A percentile compares a stretch with the other conserved stretches of the same genome.
These are phyloP conservation scores for Diorhabda sublineata DNA, from an alignment of 1,140 invertebrate species.

Conservation along the genomic window DNA sequence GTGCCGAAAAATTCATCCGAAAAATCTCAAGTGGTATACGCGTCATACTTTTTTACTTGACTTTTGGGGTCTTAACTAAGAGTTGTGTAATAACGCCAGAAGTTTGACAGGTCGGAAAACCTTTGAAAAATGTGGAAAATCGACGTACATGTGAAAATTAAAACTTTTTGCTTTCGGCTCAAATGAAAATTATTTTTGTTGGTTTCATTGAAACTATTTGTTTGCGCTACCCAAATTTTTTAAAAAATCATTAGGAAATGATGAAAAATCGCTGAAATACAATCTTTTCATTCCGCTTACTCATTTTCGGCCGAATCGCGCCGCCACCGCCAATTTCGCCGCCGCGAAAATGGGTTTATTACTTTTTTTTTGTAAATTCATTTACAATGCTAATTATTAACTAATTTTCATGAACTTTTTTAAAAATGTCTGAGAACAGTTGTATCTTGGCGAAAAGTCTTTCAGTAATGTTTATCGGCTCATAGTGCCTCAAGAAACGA, in stretches of 20 bases:
- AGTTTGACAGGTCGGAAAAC: too few species aligned
- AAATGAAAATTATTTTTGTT: too few species aligned
- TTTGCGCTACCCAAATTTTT: not conserved
- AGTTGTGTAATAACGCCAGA: too few species aligned
- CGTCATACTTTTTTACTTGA: not conserved
- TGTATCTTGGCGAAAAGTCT: conserved; percentile 3
- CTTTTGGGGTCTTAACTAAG: too few species aligned
- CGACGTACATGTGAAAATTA: conserved; percentile 4
- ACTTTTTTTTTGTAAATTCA: not conserved
- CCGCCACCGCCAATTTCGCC: not conserved
- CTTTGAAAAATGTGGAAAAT: not conserved
- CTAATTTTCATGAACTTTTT: conserved; percentile 4
- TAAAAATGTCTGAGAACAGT: conserved; percentile 5
- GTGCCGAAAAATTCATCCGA: not conserved
- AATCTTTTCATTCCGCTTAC: not conserved
- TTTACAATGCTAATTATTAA: conserved; percentile 1
- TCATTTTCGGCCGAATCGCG: conserved; percentile 5
- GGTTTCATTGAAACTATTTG: too few species aligned
- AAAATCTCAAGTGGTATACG: not conserved
- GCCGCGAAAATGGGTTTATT: not conserved
- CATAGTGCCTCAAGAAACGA: too few species aligned
- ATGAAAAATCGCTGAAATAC: not conserved
- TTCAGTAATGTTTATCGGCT: too few species aligned
- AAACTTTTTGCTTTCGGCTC: not conserved
- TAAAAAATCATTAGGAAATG: not conserved